A percentile compares a stretch with the other conserved stretches of the same genome.
phyloP scores from a whole-genome alignment of 2,113 vertebrate genomes.

The Protobothrops flavoviridis region DNA sequence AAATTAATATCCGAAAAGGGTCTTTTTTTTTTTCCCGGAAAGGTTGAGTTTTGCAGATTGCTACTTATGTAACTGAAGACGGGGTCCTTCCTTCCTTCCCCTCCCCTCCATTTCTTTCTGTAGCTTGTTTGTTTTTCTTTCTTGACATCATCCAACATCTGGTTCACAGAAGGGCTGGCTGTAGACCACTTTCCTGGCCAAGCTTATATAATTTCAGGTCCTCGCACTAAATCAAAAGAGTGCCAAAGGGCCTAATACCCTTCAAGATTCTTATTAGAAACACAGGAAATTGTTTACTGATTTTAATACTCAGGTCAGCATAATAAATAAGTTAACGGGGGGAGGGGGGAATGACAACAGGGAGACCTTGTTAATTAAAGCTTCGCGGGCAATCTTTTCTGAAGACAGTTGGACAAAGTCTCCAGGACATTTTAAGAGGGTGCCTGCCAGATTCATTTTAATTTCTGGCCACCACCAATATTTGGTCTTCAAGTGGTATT shows the following conservation, averaged over 20 bases:
- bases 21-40: no score
- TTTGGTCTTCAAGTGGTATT: background rate
- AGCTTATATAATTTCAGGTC: constrained; percentile 63
- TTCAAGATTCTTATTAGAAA: constrained; percentile 50
- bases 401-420: background rate
- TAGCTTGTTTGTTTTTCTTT: constrained; percentile 25
- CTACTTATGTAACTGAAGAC: constrained; percentile 23
- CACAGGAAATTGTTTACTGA: constrained; percentile 47
- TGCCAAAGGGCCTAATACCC: constrained; percentile 45
- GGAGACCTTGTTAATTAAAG: constrained; percentile 10
- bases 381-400: constrained; percentile 10
- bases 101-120: constrained; percentile 8
- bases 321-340: constrained; percentile 53
- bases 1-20: background rate
- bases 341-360: background rate
- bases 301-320: constrained; percentile 37
- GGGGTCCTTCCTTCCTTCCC: constrained; percentile 37
- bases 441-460: background rate
- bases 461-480: background rate
- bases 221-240: constrained; percentile 55
- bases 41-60: background rate
- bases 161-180: constrained; percentile 72
- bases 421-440: constrained; percentile 29
- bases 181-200: constrained; percentile 44
- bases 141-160: constrained; percentile 73